Conservation (phyloP, 2,888 invertebrate species). For the Parnassius apollo region DNA sequence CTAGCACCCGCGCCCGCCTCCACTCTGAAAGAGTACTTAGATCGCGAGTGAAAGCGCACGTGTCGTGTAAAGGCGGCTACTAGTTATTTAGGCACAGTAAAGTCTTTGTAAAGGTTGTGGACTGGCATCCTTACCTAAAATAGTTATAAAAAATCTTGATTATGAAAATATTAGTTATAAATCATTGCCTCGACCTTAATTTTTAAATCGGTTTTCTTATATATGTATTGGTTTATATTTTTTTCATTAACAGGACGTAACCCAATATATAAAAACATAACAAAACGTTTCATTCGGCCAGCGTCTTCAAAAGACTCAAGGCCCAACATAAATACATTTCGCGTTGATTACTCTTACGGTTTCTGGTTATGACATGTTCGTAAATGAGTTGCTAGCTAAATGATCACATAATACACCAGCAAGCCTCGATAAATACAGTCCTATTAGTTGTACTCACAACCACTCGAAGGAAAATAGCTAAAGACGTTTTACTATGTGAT, state of each 20-base stretch:
- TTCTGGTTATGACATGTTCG: conserved; percentile 25
- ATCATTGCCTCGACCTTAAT: too few relatives aligned
- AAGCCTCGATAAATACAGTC: conserved; percentile 27
- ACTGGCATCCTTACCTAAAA: too few relatives aligned
- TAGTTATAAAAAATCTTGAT: too few relatives aligned
- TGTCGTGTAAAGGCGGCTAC: too few relatives aligned
- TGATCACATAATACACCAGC: conserved; percentile 27
- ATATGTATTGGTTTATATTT: not conserved
- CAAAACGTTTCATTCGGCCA: not conserved
- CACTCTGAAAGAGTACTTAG: too few relatives aligned
- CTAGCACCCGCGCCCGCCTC: too few relatives aligned
- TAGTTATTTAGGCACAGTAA: too few relatives aligned
- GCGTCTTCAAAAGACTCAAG: conserved; percentile 1
- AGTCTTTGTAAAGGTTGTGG: too few relatives aligned
- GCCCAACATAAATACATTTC: conserved; percentile 18
- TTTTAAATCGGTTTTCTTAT: too few relatives aligned
- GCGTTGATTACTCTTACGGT: conserved; percentile 24
- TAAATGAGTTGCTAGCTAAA: conserved; percentile 26
- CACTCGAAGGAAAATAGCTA: conserved; percentile 18
- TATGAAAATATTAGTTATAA: too few relatives aligned
- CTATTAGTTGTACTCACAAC: conserved; percentile 27
- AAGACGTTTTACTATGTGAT: conserved; percentile 16
- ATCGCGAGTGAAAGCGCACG: too few relatives aligned
- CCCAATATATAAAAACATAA: not conserved
- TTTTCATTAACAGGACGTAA: not conserved